Evolutionary conservation across 2,888 invertebrate genomes (phyloP), one percentile per base, ranked within the genome.

Genomic region (Eustalomyia histrio): DNA sequence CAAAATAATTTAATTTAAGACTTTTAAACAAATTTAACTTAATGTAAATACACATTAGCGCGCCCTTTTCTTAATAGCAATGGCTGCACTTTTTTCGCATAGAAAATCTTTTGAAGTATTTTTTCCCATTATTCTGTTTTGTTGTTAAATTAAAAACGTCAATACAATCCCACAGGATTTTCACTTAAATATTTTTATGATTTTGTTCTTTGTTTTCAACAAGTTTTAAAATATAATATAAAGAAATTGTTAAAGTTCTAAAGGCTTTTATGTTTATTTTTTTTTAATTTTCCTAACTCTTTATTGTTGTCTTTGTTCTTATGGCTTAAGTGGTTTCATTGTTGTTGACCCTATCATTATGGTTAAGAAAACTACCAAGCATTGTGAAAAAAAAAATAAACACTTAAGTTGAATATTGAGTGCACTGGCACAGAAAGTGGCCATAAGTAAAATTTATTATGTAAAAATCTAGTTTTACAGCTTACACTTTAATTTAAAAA

Each of bases 11-110:
- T 24, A 61, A 53, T 71, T 71, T 53, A 61, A 61, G 61, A 61
- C 21, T 61, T 71, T 53, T 7, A 53, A 8, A 39, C 21, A 61
- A 71, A 39, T 35, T 71, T 61, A 60, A 50, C 14, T 21, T 29
- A 71, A 60, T 60, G 50, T 21, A 71, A 50, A 71, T 52, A 60
- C 18, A 50, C 60, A 53, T 65, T 53, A 65, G 39, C 35, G 53
- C 53, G 55, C 16, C 65, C 39, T 35, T 65, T 65, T 52, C n/a
- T 64, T 55, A 39, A 29, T 39, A 57, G 43, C 35, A 57, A 68
- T 29, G 12, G 39, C 57, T 58, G 68, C 29, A 58, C 9, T 68
- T 39, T 63, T 24, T 21, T 12, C n/a, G 39, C 39, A 12, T 39
- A 12, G 12, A 14, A 39, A 12, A 10, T 8, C 14, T 14, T 39